These are phyloP conservation scores for Anoplius nigerrimus DNA, from an alignment of 2,888 invertebrate genomes.

Conservation along the genomic window DNA sequence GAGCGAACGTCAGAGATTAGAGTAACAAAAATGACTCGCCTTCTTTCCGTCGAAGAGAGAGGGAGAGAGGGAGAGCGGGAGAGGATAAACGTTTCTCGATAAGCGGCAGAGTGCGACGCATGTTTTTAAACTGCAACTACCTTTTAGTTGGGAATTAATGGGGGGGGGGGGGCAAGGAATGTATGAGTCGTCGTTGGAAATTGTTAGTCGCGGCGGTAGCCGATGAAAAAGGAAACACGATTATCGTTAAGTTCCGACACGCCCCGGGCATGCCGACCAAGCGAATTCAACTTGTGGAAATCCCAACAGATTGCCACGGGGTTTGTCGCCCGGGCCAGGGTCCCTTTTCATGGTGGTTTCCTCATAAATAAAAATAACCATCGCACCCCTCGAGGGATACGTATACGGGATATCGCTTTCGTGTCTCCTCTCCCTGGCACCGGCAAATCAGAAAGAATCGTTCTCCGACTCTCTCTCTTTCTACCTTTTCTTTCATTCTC, in stretches of 20 bases:
- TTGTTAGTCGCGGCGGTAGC: slow-evolving; percentile 5
- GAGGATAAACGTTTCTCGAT: no score
- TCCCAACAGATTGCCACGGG: slow-evolving; percentile 69
- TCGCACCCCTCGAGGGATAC: slow-evolving; percentile 65
- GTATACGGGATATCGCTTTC: slow-evolving; percentile 68
- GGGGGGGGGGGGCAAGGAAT: slow-evolving; percentile 1
- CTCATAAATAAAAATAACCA: slow-evolving; percentile 75
- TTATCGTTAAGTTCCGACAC: slow-evolving; percentile 61
- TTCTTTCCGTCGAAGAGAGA: slow-evolving; percentile 6
- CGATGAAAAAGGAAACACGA: slow-evolving; percentile 54
- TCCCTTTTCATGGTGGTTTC: slow-evolving; percentile 74
- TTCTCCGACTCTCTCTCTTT: slow-evolving; percentile 49
- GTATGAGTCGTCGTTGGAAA: neutral
- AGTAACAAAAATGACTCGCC: slow-evolving; percentile 25
- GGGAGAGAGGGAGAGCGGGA: no score
- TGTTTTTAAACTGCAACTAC: neutral
- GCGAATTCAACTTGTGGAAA: slow-evolving; percentile 72
- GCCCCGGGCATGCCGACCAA: slow-evolving; percentile 59
- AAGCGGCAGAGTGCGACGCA: neutral
- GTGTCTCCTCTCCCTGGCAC: slow-evolving; percentile 51
- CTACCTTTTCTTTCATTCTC: slow-evolving; percentile 13
- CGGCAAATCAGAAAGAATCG: slow-evolving; percentile 67
- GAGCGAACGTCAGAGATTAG: slow-evolving; percentile 30
- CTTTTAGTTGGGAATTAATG: neutral
- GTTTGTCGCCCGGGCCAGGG: slow-evolving; percentile 57